Conservation (phyloP, 2,888 invertebrate genomes). For the Ischnura elegans region DNA sequence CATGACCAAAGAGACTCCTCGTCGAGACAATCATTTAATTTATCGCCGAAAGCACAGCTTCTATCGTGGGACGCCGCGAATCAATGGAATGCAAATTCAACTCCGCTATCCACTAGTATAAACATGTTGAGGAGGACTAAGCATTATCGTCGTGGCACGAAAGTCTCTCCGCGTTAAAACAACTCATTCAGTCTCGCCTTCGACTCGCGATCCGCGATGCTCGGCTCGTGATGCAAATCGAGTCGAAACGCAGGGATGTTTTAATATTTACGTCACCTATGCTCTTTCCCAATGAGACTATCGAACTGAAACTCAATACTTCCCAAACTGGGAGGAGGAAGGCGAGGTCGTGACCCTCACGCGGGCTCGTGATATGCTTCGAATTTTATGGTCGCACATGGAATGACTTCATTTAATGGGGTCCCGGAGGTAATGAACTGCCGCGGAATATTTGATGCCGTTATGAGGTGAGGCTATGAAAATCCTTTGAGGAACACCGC, state of each 20-base stretch:
- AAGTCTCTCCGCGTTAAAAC: not conserved
- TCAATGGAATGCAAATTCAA: not conserved
- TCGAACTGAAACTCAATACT: not conserved
- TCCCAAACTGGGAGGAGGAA: not conserved
- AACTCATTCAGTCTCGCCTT: not conserved
- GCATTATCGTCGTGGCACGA: not conserved
- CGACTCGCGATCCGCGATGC: not conserved
- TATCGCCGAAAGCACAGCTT: not conserved
- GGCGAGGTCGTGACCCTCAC: not conserved
- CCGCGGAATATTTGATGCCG: not conserved
- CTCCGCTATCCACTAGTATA: not conserved
- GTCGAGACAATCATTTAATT: not conserved
- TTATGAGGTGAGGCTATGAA: not conserved
- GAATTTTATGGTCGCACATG: not conserved
- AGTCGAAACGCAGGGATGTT: not conserved
- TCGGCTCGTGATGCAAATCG: not conserved
- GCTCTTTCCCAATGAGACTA: not conserved
- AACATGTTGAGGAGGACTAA: not conserved
- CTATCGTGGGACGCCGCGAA: not conserved
- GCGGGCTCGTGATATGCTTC: not conserved
- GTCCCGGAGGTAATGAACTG: not conserved
- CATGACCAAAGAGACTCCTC: not conserved
- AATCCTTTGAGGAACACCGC: not conserved
- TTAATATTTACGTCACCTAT: constrained; percentile 3
- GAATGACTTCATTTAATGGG: not conserved